Conservation (phyloP, 2,113 vertebrate genomes). For the Romanogobio albipinnatus region DNA sequence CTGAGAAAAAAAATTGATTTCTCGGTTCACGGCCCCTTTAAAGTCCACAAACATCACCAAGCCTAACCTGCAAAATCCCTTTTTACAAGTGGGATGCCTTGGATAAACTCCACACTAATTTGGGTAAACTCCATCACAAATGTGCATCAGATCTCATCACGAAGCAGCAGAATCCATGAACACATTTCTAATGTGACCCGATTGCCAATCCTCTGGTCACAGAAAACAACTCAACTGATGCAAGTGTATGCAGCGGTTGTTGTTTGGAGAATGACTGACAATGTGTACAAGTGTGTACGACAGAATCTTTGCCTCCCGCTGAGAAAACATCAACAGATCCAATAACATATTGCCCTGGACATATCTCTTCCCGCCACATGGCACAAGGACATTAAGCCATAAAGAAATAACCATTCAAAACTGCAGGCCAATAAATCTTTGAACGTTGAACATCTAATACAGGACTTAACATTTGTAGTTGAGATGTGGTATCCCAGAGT, state of each 20-base stretch:
- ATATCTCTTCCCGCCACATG: conserved; percentile 12
- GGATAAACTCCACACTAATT: neutral
- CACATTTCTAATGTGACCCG: neutral
- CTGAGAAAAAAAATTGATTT: too few relatives aligned
- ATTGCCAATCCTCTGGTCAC: neutral
- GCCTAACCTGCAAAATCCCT: neutral
- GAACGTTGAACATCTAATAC: neutral
- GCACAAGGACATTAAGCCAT: neutral
- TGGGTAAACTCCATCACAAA: neutral
- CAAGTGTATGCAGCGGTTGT: neutral
- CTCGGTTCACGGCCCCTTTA: too few relatives aligned
- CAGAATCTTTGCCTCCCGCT: neutral
- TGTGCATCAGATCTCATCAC: neutral
- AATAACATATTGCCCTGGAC: neutral
- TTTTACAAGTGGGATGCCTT: neutral
- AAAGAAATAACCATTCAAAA: conserved; percentile 3
- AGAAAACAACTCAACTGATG: neutral
- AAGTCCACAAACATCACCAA: too few relatives aligned
- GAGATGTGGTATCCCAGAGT: neutral
- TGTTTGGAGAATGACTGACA: neutral
- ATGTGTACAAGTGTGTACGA: neutral
- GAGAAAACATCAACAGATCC: conserved; percentile 3
- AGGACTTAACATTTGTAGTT: neutral
- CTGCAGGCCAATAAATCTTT: neutral
- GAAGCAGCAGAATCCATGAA: neutral